Conservation (phyloP, 2,888 invertebrate genomes). For the Hydriomena furcata region DNA sequence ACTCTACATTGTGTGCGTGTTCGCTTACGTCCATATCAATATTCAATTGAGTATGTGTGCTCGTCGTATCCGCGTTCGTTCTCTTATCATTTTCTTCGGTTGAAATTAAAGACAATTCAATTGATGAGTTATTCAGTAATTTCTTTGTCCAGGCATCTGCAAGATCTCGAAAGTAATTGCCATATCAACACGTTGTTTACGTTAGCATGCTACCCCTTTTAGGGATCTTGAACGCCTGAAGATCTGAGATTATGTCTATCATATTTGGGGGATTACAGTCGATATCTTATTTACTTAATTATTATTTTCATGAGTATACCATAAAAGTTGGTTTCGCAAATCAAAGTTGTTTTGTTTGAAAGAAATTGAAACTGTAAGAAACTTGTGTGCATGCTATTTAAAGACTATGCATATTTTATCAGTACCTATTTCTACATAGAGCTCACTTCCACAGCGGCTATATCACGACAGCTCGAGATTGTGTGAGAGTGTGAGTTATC, state of each 20-base stretch:
- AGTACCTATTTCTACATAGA: constrained; percentile 8
- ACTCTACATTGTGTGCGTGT: constrained; percentile 48
- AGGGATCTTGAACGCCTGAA: no score
- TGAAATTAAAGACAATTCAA: constrained; percentile 57
- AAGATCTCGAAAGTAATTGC: neutral
- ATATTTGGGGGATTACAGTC: no score
- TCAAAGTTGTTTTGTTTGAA: no score
- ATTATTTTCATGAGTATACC: no score
- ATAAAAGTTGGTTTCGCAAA: no score
- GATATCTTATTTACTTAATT: no score
- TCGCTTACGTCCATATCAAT: constrained; percentile 42
- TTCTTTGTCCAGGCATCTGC: neutral
- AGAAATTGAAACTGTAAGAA: no score
- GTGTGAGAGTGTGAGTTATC: constrained; percentile 19
- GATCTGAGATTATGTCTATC: no score
- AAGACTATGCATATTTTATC: constrained; percentile 9
- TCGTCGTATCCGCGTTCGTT: constrained; percentile 69
- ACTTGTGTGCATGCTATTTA: no score
- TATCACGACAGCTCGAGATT: constrained; percentile 19
- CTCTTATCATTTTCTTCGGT: constrained; percentile 73
- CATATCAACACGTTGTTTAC: no score
- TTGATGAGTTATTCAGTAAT: constrained; percentile 13
- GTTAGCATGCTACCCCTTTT: no score
- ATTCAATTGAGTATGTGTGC: constrained; percentile 48
- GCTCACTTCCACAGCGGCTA: neutral